These are phyloP conservation scores for Hetaerina titia DNA, from an alignment of 2,888 invertebrate genomes.

Conservation along the genomic window DNA sequence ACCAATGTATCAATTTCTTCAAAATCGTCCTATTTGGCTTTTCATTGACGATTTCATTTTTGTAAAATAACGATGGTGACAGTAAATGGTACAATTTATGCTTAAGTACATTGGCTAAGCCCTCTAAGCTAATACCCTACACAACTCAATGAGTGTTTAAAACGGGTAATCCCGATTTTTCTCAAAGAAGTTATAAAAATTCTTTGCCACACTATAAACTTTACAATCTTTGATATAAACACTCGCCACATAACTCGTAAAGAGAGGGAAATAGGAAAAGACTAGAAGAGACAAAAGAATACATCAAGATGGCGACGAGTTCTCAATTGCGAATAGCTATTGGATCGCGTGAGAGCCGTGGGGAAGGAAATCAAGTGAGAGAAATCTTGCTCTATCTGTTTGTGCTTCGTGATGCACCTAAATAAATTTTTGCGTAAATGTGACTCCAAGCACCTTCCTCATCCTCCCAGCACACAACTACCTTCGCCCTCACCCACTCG, in stretches of 20 bases:
- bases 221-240: not conserved
- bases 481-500: not conserved
- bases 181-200: not conserved
- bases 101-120: too few relatives aligned
- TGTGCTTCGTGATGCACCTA: not conserved
- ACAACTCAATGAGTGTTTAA: too few relatives aligned
- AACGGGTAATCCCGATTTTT: not conserved
- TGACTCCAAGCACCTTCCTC: not conserved
- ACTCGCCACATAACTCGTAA: not conserved
- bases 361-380: not conserved
- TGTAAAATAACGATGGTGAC: too few relatives aligned
- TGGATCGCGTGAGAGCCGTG: not conserved
- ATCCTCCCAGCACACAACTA: not conserved
- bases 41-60: too few relatives aligned
- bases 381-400: not conserved
- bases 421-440: not conserved
- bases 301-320: not conserved
- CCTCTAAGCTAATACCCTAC: too few relatives aligned
- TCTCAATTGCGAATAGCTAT: not conserved
- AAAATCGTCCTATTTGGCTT: too few relatives aligned
- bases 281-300: not conserved
- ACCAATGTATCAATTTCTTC: too few relatives aligned
- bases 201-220: not conserved
- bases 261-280: not conserved
- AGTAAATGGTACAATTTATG: too few relatives aligned